Percentiles rank a stretch among this genome's conserved stretches.
Conservation (phyloP, 2,888 invertebrate species). For the Heteropelma amictum region DNA sequence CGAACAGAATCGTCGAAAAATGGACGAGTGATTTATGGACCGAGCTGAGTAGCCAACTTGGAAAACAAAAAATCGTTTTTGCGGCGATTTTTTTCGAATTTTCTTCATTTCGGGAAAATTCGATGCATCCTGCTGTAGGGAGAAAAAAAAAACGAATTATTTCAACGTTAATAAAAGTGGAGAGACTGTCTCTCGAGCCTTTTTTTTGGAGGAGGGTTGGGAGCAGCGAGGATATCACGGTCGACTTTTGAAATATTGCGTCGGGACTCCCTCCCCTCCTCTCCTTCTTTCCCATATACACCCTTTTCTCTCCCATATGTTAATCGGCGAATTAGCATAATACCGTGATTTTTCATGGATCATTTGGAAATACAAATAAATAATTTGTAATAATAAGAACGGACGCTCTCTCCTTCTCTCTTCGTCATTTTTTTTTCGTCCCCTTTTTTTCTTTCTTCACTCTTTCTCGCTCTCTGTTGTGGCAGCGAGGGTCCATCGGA, state of each 20-base stretch:
- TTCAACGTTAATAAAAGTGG: not conserved
- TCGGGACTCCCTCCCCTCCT: conserved; percentile 67
- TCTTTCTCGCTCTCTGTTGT: conserved; percentile 44
- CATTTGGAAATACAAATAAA: conserved; percentile 78
- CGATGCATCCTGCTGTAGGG: too few relatives aligned
- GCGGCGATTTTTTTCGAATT: conserved; percentile 13
- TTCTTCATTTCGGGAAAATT: too few relatives aligned
- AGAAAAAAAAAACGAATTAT: not conserved
- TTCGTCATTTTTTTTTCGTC: conserved; percentile 36
- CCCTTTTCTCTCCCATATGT: conserved; percentile 69
- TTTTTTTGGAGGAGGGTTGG: conserved; percentile 29
- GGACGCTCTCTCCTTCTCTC: conserved; percentile 57
- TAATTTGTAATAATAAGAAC: conserved; percentile 77
- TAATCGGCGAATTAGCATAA: conserved; percentile 77
- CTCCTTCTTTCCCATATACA: not conserved
- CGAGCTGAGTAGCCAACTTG: too few relatives aligned
- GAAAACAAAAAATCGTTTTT: not conserved
- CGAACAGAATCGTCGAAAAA: too few relatives aligned
- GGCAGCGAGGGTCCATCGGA: conserved; percentile 56
- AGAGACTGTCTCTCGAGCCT: conserved; percentile 22
- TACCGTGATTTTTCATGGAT: conserved; percentile 77
- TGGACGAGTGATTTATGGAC: too few relatives aligned
- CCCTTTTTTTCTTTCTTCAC: conserved; percentile 37
- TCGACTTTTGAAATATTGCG: conserved; percentile 75
- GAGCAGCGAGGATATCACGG: conserved; percentile 58